These are phyloP conservation scores for Oceanodroma leucorhoa DNA, from an alignment of 2,797 vertebrate genomes.

Conservation along the genomic window DNA sequence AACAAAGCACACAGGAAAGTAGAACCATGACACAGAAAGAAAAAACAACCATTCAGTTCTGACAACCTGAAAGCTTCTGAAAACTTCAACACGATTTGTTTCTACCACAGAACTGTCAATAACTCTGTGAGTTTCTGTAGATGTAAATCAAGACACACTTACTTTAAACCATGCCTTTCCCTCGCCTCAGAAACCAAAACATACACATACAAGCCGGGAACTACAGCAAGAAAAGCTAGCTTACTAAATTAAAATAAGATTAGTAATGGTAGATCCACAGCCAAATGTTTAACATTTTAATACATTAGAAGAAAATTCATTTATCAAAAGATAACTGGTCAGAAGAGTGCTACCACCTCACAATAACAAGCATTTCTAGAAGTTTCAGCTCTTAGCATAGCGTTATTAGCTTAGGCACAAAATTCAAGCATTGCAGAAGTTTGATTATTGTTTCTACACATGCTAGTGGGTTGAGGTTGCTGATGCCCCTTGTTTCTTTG, in stretches of 20 bases:
- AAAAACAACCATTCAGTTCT: not conserved
- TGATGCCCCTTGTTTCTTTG: not conserved
- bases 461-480: rapidly evolving
- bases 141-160: not conserved
- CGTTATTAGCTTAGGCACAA: not conserved
- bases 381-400: no score
- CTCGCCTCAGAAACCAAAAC: not conserved
- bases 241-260: not conserved
- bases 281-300: not conserved
- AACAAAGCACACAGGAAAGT: not conserved
- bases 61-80: not conserved
- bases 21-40: not conserved
- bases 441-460: not conserved
- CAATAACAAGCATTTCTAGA: no score
- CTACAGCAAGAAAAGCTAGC: not conserved
- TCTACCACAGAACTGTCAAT: not conserved
- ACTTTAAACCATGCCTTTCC: not conserved
- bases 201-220: not conserved
- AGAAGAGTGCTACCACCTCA: not conserved
- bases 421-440: not conserved
- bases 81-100: not conserved
- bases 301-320: not conserved
- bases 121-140: not conserved
- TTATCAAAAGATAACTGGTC: not conserved
- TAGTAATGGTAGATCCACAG: not conserved